phyloP scores from a whole-genome alignment of 2,113 vertebrate species.

The Petroica traversi region DNA sequence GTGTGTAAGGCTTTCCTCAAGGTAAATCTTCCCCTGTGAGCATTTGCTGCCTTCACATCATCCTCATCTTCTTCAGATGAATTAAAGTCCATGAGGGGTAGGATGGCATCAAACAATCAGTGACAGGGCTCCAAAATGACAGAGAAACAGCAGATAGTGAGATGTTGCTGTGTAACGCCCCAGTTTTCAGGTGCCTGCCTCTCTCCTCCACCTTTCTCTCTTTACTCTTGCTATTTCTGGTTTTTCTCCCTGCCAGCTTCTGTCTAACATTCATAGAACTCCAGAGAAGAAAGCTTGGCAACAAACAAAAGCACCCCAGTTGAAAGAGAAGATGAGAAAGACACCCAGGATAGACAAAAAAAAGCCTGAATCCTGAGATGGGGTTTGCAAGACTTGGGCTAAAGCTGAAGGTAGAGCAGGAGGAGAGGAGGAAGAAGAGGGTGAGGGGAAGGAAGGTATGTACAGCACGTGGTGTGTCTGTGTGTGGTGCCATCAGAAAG shows the following conservation, averaged over 20 bases:
- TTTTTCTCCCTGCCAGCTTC: slow-evolving; percentile 55
- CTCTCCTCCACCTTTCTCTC: neutral
- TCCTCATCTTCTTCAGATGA: neutral
- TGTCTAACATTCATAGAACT: neutral
- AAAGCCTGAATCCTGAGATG: neutral
- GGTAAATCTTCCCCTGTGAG: neutral
- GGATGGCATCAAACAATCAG: neutral
- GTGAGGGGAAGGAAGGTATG: slow-evolving; percentile 15
- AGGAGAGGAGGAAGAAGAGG: neutral
- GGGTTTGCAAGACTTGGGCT: neutral
- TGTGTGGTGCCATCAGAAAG: neutral
- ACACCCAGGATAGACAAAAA: neutral
- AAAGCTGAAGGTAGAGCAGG: slow-evolving; percentile 9
- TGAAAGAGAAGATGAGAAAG: slow-evolving; percentile 1
- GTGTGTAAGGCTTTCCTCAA: neutral
- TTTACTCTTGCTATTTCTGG: slow-evolving; percentile 21
- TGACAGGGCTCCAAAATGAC: neutral
- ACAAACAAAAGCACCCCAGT: neutral
- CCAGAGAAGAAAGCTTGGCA: slow-evolving; percentile 11
- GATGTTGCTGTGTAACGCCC: neutral
- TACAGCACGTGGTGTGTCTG: neutral
- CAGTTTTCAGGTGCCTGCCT: neutral
- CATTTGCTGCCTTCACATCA: neutral
- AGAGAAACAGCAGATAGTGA: neutral
- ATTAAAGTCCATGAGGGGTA: neutral